phyloP scores from a whole-genome alignment of 2,113 vertebrate species.

The Microcebus ravelobensis region DNA sequence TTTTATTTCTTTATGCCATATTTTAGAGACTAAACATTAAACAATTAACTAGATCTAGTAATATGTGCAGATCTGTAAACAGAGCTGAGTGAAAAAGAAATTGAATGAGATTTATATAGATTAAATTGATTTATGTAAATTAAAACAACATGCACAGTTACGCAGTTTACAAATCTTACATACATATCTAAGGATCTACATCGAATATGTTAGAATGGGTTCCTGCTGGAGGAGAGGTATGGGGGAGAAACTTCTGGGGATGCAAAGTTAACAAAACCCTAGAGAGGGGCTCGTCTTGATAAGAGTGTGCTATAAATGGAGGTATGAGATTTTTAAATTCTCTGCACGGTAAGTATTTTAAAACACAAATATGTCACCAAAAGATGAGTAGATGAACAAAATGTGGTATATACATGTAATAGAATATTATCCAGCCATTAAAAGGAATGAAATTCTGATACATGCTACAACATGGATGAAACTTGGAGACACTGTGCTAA shows the following conservation, averaged over 20 bases:
- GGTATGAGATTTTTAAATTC: neutral
- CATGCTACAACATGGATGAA: neutral
- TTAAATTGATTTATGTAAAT: neutral
- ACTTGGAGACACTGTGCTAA: neutral
- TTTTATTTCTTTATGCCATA: neutral
- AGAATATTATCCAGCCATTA: neutral
- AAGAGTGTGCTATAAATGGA: neutral
- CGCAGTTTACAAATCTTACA: neutral
- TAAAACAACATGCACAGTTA: neutral
- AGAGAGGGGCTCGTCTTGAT: neutral
- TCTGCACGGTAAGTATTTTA: neutral
- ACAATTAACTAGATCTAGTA: neutral
- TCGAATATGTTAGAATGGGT: neutral
- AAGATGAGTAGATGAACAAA: neutral
- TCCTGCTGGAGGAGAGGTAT: neutral
- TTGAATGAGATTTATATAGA: neutral
- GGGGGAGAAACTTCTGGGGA: neutral
- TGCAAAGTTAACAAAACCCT: neutral
- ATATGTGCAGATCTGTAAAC: neutral
- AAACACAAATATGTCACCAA: neutral
- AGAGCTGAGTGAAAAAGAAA: slow-evolving; percentile 22
- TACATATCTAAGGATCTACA: neutral
- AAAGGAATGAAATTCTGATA: neutral
- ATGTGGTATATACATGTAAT: neutral
- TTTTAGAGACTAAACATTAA: neutral